Evolutionary conservation across 2,113 vertebrate genomes (phyloP), one percentile per base, ranked within the genome.

Genomic region (Synodontis membranacea): DNA sequence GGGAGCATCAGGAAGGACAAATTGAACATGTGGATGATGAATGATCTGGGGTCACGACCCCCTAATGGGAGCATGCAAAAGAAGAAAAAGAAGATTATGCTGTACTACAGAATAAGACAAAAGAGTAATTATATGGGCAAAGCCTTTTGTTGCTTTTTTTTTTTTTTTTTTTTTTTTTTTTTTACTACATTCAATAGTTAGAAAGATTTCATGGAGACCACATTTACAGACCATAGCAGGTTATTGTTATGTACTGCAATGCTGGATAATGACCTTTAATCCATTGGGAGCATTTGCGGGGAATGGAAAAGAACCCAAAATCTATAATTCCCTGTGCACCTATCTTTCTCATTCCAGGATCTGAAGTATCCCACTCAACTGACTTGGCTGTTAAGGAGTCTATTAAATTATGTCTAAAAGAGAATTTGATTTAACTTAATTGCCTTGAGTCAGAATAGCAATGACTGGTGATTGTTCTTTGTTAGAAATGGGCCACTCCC

Each of bases 281-380:
- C 85, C 56, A 66, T n/a, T 86, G 64, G 64, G 85, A 81, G 21
- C 28, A 12, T 86, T 86, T 86, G 74, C 76, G 85, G 54, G 66
- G 60, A 86, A 64, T 39, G 37, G 39, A 80, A 84, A 74, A 56
- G 37, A 88, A 70, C 75, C 15, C 28, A 56, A 58, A 89, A 86
- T 46, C 82, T 31, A 81, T 42, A 64, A 66, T 78, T 81, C 80
- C 17, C 37, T 64, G 82, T 34, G 54, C 80, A 56, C 64, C 64
- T 34, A 19, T 76, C 46, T 80, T 70, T 7, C 50, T 80, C 48
- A 54, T 82, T 74, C 64, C 42, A 44, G 54, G 54, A 66, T 74
- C 19, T 50, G 23, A 62, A 68, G 42, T 68, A 56, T 80, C 56
- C 81, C n/a, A 2, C 58, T 72, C 42, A 37, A 34, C 21, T 62